Evolutionary conservation across 1,140 invertebrate genomes (phyloP).

Genomic region (Pteromalus puparum): DNA sequence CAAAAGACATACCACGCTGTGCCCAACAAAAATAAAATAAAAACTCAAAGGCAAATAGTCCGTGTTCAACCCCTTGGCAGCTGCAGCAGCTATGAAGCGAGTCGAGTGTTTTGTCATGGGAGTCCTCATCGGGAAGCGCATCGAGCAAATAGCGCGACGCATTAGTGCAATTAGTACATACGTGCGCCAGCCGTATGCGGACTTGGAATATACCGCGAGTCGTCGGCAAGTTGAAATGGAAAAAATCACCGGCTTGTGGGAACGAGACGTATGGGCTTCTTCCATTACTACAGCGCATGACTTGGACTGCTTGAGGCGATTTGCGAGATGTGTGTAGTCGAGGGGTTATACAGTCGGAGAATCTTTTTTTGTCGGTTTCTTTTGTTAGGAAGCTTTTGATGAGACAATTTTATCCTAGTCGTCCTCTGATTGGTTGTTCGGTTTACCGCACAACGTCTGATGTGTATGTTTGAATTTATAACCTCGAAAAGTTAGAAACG

Average conservation of each 20-base stretch:
- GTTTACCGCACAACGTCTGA: too few species aligned
- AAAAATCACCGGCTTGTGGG: not conserved
- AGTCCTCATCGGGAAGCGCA: constrained; percentile 7
- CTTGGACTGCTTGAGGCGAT: not conserved
- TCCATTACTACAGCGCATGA: not conserved
- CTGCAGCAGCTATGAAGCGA: not conserved
- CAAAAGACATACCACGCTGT: too few species aligned
- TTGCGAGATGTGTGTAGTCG: too few species aligned
- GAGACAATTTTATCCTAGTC: too few species aligned
- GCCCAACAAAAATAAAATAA: not conserved
- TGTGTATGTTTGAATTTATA: too few species aligned
- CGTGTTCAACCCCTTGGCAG: not conserved
- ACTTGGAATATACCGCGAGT: not conserved
- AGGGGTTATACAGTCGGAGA: too few species aligned
- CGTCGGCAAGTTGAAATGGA: not conserved
- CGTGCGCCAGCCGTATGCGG: not conserved
- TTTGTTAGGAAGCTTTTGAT: too few species aligned
- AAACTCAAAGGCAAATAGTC: not conserved
- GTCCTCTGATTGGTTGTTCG: too few species aligned
- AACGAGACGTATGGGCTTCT: not conserved
- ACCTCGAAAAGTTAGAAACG: too few species aligned
- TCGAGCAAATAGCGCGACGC: constrained; percentile 26
- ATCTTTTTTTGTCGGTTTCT: too few species aligned
- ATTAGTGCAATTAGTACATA: constrained; percentile 51
- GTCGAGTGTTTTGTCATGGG: constrained; percentile 14